A percentile compares a stretch with the other conserved stretches of the same genome.
These are phyloP conservation scores for Paramisgurnus dabryanus DNA, from an alignment of 2,113 vertebrate species.

Conservation along the genomic window DNA sequence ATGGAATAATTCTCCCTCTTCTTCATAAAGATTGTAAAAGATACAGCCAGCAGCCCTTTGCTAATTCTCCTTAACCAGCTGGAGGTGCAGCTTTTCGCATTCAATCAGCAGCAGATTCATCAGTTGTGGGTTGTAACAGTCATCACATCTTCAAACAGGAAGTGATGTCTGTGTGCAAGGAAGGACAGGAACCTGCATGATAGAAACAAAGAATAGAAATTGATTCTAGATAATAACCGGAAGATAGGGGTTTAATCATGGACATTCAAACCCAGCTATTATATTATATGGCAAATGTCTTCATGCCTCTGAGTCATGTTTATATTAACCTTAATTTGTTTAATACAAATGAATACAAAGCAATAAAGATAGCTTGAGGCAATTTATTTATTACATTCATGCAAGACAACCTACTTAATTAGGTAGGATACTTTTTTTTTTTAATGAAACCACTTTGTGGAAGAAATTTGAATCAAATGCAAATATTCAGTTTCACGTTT, in stretches of 20 bases:
- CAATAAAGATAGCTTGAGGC: neutral
- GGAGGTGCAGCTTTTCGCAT: slow-evolving; percentile 1
- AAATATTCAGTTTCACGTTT: too few relatives aligned
- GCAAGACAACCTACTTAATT: slow-evolving; percentile 7
- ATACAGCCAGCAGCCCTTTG: slow-evolving; percentile 13
- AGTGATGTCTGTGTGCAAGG: slow-evolving; percentile 10
- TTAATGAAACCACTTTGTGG: too few relatives aligned
- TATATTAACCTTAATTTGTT: neutral
- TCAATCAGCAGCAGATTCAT: slow-evolving; percentile 35
- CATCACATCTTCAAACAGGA: slow-evolving; percentile 24
- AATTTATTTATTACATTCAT: neutral
- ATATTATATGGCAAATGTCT: neutral
- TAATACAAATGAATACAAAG: neutral
- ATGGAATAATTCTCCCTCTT: too few relatives aligned
- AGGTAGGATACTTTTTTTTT: neutral
- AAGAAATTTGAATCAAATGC: too few relatives aligned
- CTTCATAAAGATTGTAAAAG: neutral
- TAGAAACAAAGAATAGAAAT: neutral
- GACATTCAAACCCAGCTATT: neutral
- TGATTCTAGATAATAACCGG: neutral
- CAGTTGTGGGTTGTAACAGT: neutral
- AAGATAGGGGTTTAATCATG: neutral
- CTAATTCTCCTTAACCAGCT: slow-evolving; percentile 20
- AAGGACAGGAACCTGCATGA: slow-evolving; percentile 12
- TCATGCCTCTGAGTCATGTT: neutral